Base-by-base conservation (phyloP, 2,797 vertebrate species). In the Enteromius trimaculatus region DNA sequence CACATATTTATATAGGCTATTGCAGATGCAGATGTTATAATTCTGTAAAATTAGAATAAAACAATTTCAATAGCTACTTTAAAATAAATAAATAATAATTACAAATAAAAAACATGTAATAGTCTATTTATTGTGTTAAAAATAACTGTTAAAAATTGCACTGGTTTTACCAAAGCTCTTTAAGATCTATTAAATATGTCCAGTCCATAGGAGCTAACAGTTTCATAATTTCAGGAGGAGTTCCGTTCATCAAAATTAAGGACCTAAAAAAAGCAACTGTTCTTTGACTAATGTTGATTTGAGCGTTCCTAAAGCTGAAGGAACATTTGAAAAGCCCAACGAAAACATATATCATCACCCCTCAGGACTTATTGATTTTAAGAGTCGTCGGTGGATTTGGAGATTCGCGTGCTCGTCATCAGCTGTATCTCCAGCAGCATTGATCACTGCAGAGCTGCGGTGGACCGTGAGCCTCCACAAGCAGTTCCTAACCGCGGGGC, bases 381-480 rank as follows among this genome's bases (percentile, higher is more conserved):
- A 70, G 74, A 68, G 60, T 78, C 78, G 49, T 81, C 64, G 69
- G 49, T 62, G 69, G 84, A 81, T 89, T 86, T 51, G 75, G 76
- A 87, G 86, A 84, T 88, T 87, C 53, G 72, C 60, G 83, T 77
- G 83, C 58, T 78, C 84, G 92, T 95, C 51, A 10, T 39, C 93
- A 92, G 92, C 90, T 93, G 94, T 94, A 93, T 94, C 93, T 94
- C 93, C 92, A 92, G 92, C 92, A 87, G 88, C 93, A 94, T 92
- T 95, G 95, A 95, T 95, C 94, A 91, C 92, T 92, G 92, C 92
- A 92, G 94, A 80, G 14, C 76, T 94, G 94, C 95, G 94, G 92
- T 92, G 89, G 92, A 93, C 94, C 93, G 94, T 92, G 93, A 95
- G 94, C 93, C 93, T 93, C 93, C 93, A 93, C 94, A 94, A 94